These are phyloP conservation scores for Lota lota DNA, from an alignment of 2,113 vertebrate genomes.

Conservation along the genomic window DNA sequence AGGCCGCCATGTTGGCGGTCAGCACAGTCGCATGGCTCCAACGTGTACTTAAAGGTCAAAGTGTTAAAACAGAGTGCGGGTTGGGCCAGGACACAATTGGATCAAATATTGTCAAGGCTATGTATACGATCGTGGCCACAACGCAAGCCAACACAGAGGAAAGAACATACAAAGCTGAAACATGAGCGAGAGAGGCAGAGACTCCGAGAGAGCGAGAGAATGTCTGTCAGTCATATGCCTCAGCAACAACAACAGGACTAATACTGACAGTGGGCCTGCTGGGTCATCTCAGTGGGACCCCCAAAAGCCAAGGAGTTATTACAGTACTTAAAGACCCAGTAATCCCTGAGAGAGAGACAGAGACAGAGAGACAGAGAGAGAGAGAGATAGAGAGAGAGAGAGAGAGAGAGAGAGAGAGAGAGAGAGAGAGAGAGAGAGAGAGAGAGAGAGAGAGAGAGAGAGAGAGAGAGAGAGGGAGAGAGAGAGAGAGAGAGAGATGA, in stretches of 20 bases:
- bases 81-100: too few relatives aligned
- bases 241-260: conserved; percentile 65
- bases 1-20: conserved; percentile 20
- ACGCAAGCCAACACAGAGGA: not conserved
- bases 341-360: conserved; percentile 76
- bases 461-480: not conserved
- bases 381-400: conserved; percentile 46
- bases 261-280: conserved; percentile 65
- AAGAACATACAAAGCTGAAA: conserved; percentile 38
- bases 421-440: conserved; percentile 24
- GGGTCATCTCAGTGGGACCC: conserved; percentile 75
- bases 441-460: conserved; percentile 48
- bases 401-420: not conserved
- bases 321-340: conserved; percentile 80
- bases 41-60: too few relatives aligned
- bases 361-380: not conserved
- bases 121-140: too few relatives aligned
- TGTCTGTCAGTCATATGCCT: conserved; percentile 34
- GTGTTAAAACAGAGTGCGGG: too few relatives aligned
- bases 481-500: not conserved
- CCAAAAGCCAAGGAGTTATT: conserved; percentile 75
- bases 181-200: not conserved
- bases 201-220: conserved; percentile 4
- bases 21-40: too few relatives aligned
- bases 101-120: too few relatives aligned